Evolutionary conservation across 2,797 vertebrate genomes (phyloP), one percentile per base, ranked within the genome.

Genomic region (Acropternis orthonyx): DNA sequence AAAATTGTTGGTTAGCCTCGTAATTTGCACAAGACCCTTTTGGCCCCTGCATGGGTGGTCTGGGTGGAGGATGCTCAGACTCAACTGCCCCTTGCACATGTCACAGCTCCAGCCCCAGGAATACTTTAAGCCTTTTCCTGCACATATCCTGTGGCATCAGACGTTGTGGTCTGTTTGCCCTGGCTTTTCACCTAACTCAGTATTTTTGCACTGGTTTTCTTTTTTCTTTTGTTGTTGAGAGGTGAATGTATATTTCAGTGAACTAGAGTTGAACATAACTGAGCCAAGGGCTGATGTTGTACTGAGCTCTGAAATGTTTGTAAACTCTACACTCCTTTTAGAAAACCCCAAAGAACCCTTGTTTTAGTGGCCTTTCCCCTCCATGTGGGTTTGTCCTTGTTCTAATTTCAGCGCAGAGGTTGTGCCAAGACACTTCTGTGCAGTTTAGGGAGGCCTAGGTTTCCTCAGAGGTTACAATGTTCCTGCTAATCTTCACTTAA

Each of bases 81-180:
- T 43, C 9, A 6, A 36, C 65, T 20, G 3, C 22, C 9, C 41
- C 61, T 30, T 23, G 4, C 30, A 24, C 30, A 0, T 73, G 26
- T 62, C 59, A 5, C n/a, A 34, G 67, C 52, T 59, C 39, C 65
- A 9, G 73, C 41, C 41, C 39, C 2, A 1, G 34, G 7, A 30
- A 32, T 4, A 9, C 36, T 77, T 39, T 17, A 10, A 4, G 6
- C 23, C 51, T 65, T 69, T 26, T 36, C 46, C 37, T 37, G n/a
- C 2, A 12, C 27, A 1, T 2, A 0, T 18, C 67, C 59, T 5
- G 0, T 7, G 51, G 41, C 26, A 3, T 8, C 34, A 54, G 71
- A 12, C 5, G 2, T 8, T 3, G 0, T 0, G 17, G 6, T 20
- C 32, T 61, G 30, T 21, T 30, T 63, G 39, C 58, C 56, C 24